Evolutionary conservation across 2,888 invertebrate species (phyloP), one percentile per base, ranked within the genome.

Genomic region (Ormyrus labotus): DNA sequence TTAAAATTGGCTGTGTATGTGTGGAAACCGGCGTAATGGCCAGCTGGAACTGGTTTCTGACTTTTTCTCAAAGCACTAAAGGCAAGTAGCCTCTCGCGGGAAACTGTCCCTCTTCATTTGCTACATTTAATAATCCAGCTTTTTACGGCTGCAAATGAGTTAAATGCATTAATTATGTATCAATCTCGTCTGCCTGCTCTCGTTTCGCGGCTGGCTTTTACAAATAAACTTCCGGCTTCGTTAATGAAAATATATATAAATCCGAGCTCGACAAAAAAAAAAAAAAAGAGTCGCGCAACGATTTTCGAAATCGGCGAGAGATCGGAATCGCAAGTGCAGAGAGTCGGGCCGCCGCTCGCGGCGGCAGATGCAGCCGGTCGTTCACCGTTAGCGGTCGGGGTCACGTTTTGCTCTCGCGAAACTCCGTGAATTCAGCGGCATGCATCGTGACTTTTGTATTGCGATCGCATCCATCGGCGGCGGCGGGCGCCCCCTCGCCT

Each of bases 401-500:
- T 69, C 69, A 69, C 57, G 69, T 48, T 58, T 69, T 57, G 69
- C 69, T 69, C 58, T 69, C 69, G 13, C 69, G 13, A 69, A 57
- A 69, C 45, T 19, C 72, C 63, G 50, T 19, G 60, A 71, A 71
- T 60, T 63, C 13, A n/a, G 61, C 61, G 19, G 61, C 53, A 34
- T 34, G 34, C 34, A 34, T 63, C 69, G 69, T 58, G 51, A 53
- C 57, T 69, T 69, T 69, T 69, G 51, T 11, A 45, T 69, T 63
- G 53, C 63, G 64, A 57, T 53, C 47, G 60, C 34, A 34, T 34
- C 34, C 34, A 34, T 34, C 34, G 34, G 34, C 69, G 47, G 60
- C 0, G 19, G 9, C 5, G 48, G 3, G 0, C 58, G 2, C 34
- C 34, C 34, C 34, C 34, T 34, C 34, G 34, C 34, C 34, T 34